Conservation (phyloP, 2,888 invertebrate species). For the Synergus japonicus region DNA sequence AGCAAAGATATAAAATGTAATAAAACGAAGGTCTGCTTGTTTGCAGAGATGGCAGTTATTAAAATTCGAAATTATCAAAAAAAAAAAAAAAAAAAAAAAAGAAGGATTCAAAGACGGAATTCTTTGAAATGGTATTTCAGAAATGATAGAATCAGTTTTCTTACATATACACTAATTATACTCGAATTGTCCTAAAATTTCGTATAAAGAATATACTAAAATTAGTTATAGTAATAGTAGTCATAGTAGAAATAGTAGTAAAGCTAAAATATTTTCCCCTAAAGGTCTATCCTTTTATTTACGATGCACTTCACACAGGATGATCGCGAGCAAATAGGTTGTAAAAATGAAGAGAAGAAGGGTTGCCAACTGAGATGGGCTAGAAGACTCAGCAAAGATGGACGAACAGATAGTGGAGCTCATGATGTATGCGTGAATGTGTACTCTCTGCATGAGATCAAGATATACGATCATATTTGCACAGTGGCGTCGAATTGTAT, state of each 20-base stretch:
- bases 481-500: constrained; percentile 24
- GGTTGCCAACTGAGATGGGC: constrained; percentile 31
- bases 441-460: constrained; percentile 30
- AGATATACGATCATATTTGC: constrained; percentile 26
- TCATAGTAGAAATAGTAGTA: not conserved
- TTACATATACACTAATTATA: too few species aligned
- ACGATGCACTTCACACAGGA: constrained; percentile 18
- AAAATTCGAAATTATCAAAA: too few species aligned
- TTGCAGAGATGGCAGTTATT: too few species aligned
- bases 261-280: not conserved
- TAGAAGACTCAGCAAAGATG: constrained; percentile 28
- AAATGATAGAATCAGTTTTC: too few species aligned
- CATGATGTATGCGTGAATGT: constrained; percentile 40
- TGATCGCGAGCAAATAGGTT: constrained; percentile 19
- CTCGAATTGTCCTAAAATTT: too few species aligned
- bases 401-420: constrained; percentile 35
- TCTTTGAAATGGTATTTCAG: too few species aligned
- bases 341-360: constrained; percentile 4
- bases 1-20: not conserved
- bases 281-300: constrained; percentile 1
- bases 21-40: not conserved
- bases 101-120: too few species aligned
- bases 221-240: not conserved
- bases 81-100: too few species aligned
- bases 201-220: too few species aligned